Percentiles rank a stretch among this genome's conserved stretches.
Evolutionary conservation across 2,888 invertebrate species (phyloP).

Genomic region (Tipula vernalis): DNA sequence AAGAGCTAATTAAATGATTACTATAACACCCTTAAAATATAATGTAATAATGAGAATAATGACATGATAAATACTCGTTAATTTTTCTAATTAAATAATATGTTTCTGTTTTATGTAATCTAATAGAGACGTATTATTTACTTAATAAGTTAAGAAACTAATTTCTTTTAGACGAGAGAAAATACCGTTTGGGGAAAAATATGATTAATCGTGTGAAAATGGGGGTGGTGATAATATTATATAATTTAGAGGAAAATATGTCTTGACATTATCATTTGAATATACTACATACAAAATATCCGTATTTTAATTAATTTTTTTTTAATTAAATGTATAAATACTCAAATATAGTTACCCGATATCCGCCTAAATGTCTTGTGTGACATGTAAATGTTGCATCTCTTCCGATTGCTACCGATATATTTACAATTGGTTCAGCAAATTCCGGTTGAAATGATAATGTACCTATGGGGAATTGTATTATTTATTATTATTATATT

Average conservation of each 20-base stretch:
- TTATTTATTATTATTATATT: neutral
- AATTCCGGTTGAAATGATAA: constrained; percentile 72
- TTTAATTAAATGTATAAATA: neutral
- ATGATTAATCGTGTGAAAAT: neutral
- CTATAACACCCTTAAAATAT: neutral
- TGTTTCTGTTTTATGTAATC: neutral
- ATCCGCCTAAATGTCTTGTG: constrained; percentile 77
- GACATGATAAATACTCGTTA: neutral
- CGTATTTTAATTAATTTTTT: neutral
- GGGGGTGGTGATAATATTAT: neutral
- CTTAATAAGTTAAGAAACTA: neutral
- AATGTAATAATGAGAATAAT: neutral
- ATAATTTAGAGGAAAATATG: neutral
- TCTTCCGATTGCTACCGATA: constrained; percentile 71
- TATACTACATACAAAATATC: neutral
- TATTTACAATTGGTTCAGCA: constrained; percentile 66
- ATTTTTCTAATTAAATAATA: constrained; percentile 4
- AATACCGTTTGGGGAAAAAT: neutral
- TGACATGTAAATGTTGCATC: constrained; percentile 80
- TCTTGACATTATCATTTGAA: neutral
- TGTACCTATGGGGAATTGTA: constrained; percentile 43
- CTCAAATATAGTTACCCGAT: constrained; percentile 64
- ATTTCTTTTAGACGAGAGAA: neutral
- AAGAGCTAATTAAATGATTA: neutral
- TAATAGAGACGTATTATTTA: neutral